Conservation (phyloP, 1,140 invertebrate genomes). For the Solenopsis invicta region DNA sequence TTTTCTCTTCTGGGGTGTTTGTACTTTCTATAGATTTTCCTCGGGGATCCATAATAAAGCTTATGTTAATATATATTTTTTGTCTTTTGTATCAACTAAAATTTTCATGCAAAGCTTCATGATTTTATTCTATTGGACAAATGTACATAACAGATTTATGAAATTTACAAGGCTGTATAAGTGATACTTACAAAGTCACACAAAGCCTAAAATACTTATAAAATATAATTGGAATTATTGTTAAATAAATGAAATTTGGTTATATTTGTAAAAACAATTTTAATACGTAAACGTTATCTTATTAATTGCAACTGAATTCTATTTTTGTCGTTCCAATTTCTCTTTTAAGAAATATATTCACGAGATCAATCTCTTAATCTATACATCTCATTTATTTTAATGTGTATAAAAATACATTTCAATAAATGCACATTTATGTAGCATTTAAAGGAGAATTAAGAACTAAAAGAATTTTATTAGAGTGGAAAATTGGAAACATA, state of each 20-base stretch:
- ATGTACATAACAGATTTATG: not conserved
- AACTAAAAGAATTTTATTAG: not conserved
- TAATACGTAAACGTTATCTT: not conserved
- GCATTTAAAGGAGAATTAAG: not conserved
- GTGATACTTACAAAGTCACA: not conserved
- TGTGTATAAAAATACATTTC: not conserved
- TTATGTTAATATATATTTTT: not conserved
- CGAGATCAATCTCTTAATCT: not conserved
- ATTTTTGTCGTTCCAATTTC: not conserved
- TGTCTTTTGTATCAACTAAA: not conserved
- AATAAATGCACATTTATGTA: not conserved
- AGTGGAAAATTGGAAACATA: not conserved
- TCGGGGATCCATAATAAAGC: not conserved
- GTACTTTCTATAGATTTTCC: not conserved
- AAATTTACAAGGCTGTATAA: not conserved
- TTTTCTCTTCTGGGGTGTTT: not conserved
- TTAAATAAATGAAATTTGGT: not conserved
- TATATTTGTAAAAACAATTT: not conserved
- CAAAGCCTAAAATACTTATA: no score
- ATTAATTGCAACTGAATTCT: not conserved
- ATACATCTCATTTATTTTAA: not conserved
- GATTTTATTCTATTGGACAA: not conserved
- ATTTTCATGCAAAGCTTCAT: not conserved
- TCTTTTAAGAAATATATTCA: not conserved
- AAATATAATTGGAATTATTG: not conserved